Evolutionary conservation across 1,140 invertebrate genomes (phyloP), one percentile per base, ranked within the genome.

Genomic region (Eriocheir sinensis): DNA sequence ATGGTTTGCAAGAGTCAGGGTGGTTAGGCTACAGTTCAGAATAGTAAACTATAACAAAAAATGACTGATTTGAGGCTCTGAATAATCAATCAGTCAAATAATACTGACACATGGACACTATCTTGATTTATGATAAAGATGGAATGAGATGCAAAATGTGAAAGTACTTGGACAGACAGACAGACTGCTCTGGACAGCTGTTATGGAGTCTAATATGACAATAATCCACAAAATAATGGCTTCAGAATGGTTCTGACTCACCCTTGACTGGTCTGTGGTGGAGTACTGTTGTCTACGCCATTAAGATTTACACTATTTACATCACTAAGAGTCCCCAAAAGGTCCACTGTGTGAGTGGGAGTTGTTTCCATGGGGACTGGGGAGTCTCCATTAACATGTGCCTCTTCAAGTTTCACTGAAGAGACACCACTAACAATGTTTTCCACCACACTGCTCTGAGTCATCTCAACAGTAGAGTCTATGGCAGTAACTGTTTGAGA

Each of bases 271-370:
- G 94, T 93, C 30, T 93, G 95, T 38, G 91, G 80, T 48, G 91
- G 80, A 27, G 89, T 88, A 30, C 79, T 94, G 81, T 93, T 95
- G 85, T 96, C 89, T 85, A 96, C 94, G 72, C 95, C 95, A 93
- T 96, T 96, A 60, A 94, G 93, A 93, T 95, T 95, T 86, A 93
- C 89, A 93, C 92, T 93, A 95, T 95, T 79, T 91, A 95, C 94
- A 94, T 95, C 95, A 86, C 95, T 96, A 89, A 96, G 81, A 41
- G 94, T 92, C 79, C 94, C 95, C 91, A 96, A 91, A 85, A 96
- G 91, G 72, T 96, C 95, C 53, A 96, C 95, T 15, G 94, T 91
- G 90, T 96, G 95, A 38, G 95, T 92, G 40, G 94, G 94, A 48
- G 95, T 96, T 21, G 89, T 95, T 89, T 96, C 95, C 94, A 95